phyloP scores from a whole-genome alignment of 2,888 invertebrate species.

The Drosophila meridiana region DNA sequence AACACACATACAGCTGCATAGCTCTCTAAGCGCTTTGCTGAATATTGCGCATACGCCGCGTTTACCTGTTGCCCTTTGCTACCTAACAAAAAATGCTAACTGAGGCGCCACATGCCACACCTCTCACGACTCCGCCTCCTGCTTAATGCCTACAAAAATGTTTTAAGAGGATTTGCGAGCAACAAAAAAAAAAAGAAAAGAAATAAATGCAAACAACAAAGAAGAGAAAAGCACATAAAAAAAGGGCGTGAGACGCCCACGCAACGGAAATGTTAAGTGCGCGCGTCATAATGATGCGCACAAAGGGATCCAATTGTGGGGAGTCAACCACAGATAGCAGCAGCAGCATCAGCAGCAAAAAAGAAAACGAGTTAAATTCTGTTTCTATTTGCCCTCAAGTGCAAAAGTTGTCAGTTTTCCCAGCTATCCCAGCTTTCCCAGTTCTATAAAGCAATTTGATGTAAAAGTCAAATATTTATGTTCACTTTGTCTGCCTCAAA shows the following conservation, averaged over 20 bases:
- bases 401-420: slow-evolving; percentile 34
- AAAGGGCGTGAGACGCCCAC: background rate
- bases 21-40: slow-evolving; percentile 1
- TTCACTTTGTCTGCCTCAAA: background rate
- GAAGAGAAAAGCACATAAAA: slow-evolving; percentile 13
- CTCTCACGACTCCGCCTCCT: background rate
- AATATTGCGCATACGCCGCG: slow-evolving; percentile 55
- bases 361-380: slow-evolving; percentile 23
- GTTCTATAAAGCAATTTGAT: slow-evolving; percentile 37
- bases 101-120: slow-evolving; percentile 4
- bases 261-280: slow-evolving; percentile 32
- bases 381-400: slow-evolving; percentile 20
- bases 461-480: slow-evolving; percentile 21
- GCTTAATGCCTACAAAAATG: slow-evolving; percentile 54
- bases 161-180: slow-evolving; percentile 62
- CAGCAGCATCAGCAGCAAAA: background rate
- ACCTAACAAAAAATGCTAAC: background rate
- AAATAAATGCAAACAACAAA: slow-evolving; percentile 33
- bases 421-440: slow-evolving; percentile 25
- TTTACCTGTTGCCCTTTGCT: slow-evolving; percentile 64
- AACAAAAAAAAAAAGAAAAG: background rate
- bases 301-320: slow-evolving; percentile 54
- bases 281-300: slow-evolving; percentile 58
- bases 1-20: slow-evolving; percentile 5
- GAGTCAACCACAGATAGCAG: slow-evolving; percentile 10